Base-by-base conservation (phyloP, 2,113 vertebrate species). In the Rhinolophus ferrumequinum region DNA sequence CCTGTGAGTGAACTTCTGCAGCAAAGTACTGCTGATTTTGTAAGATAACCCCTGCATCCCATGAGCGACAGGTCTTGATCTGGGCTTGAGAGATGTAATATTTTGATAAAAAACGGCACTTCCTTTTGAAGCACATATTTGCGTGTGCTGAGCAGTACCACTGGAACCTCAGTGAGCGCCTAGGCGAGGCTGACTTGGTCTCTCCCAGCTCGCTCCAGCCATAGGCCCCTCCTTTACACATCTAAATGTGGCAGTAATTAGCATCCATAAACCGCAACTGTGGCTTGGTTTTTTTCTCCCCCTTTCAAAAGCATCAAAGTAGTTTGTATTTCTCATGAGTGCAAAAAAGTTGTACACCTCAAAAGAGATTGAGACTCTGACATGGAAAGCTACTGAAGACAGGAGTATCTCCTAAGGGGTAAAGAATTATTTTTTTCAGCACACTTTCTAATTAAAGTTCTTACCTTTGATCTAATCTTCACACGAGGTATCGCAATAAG, bases 31-130 rank as follows among this genome's bases (percentile, higher is more conserved):
- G 97, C 98, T 98, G 98, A 98, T 98, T 97, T 98, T 98, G 98
- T 94, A 95, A 98, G 98, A 99, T 98, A 98, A 98, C 97, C 98
- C 95, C 91, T 47, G 77, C 97, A 98, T 98, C 98, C 98, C 98
- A 98, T 97, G 95, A 98, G 98, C 90, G 0, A 97, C 56, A 90
- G 96, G 98, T 98, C 98, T 98, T 96, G 98, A 96, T 97, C 98
- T 97, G 98, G 98, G 98, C 98, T 98, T 95, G 97, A 97, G 98
- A 99, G 99, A 99, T 99, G 98, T 98, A 98, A 98, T 98, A 98
- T 95, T 92, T 95, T 98, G 99, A 99, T 99, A 99, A 99, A 98
- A 98, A 97, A 97, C 97, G 97, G 98, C 98, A 98, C 99, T 99
- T 99, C 99, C 99, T 99, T 97, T 99, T 70, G 98, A 94, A 88